These are phyloP conservation scores for Coregonus suidteri DNA, from an alignment of 2,797 vertebrate genomes.

Conservation along the genomic window DNA sequence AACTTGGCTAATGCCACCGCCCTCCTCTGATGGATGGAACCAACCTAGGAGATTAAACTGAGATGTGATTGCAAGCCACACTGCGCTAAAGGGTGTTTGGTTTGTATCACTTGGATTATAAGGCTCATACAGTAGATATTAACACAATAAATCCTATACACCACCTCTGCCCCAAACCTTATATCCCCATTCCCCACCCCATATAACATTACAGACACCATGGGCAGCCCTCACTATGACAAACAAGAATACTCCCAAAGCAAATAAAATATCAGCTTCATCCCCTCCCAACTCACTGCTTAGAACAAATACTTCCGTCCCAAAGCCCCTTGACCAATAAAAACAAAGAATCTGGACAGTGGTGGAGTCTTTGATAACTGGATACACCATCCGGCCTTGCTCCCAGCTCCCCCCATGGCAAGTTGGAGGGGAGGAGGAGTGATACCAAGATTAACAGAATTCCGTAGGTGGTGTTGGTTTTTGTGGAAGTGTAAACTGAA, in stretches of 20 bases:
- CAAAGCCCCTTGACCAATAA: not conserved
- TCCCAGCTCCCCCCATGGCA: not conserved
- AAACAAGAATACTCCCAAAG: not conserved
- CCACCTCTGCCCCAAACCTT: not conserved
- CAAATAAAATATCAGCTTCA: not conserved
- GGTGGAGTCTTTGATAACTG: not conserved
- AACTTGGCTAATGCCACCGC: too few species aligned
- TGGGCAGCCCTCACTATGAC: not conserved
- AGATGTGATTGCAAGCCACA: too few species aligned
- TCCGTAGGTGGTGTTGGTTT: conserved; percentile 17
- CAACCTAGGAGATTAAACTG: too few species aligned
- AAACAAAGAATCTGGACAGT: not conserved
- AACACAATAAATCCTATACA: not conserved
- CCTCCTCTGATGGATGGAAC: too few species aligned
- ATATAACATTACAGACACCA: not conserved
- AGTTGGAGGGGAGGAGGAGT: conserved; percentile 8
- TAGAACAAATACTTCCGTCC: not conserved
- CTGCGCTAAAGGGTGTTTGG: not conserved
- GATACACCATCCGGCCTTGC: not conserved
- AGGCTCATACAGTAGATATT: not conserved
- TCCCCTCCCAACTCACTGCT: not conserved
- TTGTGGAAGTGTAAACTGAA: conserved; percentile 14
- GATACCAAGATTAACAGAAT: conserved; percentile 30
- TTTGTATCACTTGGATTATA: not conserved
- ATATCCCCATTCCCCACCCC: not conserved